Base-by-base conservation (phyloP, 1,140 invertebrate genomes). In the Anadara kagoshimensis region DNA sequence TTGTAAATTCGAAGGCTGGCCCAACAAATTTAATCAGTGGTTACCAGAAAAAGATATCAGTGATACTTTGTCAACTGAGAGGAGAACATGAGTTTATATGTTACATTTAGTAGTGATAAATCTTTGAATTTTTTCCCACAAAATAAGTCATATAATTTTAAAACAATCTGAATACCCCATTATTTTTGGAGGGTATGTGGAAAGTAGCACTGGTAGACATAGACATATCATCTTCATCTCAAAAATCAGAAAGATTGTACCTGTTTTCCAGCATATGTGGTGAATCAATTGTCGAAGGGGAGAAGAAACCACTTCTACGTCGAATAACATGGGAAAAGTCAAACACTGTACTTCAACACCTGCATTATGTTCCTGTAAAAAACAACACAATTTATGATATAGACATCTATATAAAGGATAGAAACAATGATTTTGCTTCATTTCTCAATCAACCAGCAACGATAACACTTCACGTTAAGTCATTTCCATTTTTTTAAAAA, bases 391-490 rank as follows among this genome's bases (percentile, higher is more conserved):
- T 69, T 41, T 51, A 66, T 36, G 59, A 65, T n/a, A 49, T 75
- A 20, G 69, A 78, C 45, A 72, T 78, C 56, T 67, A 67, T 69
- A 78, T 78, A 73, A 75, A 70, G 20, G 65, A 69, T 16, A 44
- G 14, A 18, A 24, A 69, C 20, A 58, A 54, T 36, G 43, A 68
- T 43, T 57, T 78, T 16, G 72, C 64, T 54, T 74, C 71, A 78
- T 74, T 78, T 74, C 14, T 78, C 43, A 53, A 43, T 45, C 56
- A 51, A 24, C 63, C 71, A n/a, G 26, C 69, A 26, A 71, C 63
- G 24, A 18, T 72, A 29, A 78, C 68, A 64, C 76, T 78, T 71
- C 76, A 78, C 43, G 18, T 75, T 78, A 74, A 65, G 64, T 57
- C 67, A n/a, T 78, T 62, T 62, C 72, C 72, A 56, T 78, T 73